Percentiles rank a stretch among this genome's conserved stretches.
Evolutionary conservation across 2,888 invertebrate genomes (phyloP).

Genomic region (Acleris sparsana): DNA sequence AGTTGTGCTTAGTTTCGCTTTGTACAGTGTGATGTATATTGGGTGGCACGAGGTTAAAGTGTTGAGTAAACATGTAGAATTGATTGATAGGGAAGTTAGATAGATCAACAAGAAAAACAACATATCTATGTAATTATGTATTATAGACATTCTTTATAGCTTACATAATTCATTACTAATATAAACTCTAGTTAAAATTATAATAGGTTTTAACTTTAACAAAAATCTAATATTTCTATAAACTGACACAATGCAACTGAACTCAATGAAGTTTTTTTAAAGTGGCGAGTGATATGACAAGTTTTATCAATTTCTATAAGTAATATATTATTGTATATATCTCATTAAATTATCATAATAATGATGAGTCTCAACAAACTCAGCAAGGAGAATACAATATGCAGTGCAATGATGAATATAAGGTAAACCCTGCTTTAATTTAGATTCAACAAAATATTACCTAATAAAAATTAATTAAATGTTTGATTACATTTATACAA

Average conservation of each 20-base stretch:
- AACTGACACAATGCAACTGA: constrained; percentile 62
- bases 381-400: constrained; percentile 42
- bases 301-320: constrained; percentile 47
- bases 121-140: constrained; percentile 80
- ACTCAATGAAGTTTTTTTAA: constrained; percentile 72
- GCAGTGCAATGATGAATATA: constrained; percentile 57
- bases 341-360: constrained; percentile 48
- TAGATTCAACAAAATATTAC: constrained; percentile 50
- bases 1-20: too few species aligned
- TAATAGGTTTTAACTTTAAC: constrained; percentile 54
- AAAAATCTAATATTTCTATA: constrained; percentile 63
- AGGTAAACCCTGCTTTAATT: constrained; percentile 61
- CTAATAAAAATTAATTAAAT: constrained; percentile 42
- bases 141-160: constrained; percentile 82
- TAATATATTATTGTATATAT: constrained; percentile 46
- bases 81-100: background rate
- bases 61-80: too few species aligned
- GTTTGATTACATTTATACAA: constrained; percentile 52
- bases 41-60: too few species aligned
- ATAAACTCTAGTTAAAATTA: constrained; percentile 72
- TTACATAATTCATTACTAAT: constrained; percentile 80
- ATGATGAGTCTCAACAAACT: constrained; percentile 40
- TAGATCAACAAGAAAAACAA: constrained; percentile 46
- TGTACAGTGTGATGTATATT: too few species aligned
- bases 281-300: constrained; percentile 86